Evolutionary conservation across 2,888 invertebrate genomes (phyloP).

Genomic region (Drosophila prostipennis): DNA sequence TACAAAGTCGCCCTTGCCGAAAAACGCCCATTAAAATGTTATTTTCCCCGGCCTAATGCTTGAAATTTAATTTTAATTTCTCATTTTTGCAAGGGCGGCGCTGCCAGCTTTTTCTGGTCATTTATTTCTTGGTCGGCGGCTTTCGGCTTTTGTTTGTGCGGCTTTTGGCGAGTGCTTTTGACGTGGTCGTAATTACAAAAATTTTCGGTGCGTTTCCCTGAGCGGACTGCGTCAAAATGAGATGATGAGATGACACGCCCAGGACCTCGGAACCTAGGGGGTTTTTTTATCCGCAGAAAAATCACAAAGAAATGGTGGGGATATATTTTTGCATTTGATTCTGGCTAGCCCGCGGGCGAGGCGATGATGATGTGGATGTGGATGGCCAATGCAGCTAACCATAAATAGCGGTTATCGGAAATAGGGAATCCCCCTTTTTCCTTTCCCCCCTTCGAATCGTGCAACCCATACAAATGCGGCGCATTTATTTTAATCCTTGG

Average conservation of each 20-base stretch:
- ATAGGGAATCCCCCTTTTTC: constrained; percentile 12
- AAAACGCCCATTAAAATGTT: constrained; percentile 20
- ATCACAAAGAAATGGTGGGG: constrained; percentile 17
- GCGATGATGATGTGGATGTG: constrained; percentile 8
- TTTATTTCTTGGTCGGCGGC: constrained; percentile 61
- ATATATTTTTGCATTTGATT: constrained; percentile 57
- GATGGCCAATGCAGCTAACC: constrained; percentile 51
- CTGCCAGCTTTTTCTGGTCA: constrained; percentile 61
- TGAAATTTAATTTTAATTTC: constrained; percentile 68
- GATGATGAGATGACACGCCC: constrained; percentile 43
- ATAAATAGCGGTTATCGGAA: constrained; percentile 73
- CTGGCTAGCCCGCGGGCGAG: background rate
- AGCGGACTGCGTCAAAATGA: constrained; percentile 56
- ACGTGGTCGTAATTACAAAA: constrained; percentile 74
- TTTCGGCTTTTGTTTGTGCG: constrained; percentile 62
- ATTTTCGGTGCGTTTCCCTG: constrained; percentile 57
- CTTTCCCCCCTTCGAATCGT: constrained; percentile 37
- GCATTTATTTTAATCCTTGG: constrained; percentile 75
- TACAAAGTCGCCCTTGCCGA: background rate
- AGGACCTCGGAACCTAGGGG: constrained; percentile 17
- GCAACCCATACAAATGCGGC: constrained; percentile 72
- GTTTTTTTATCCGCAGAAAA: constrained; percentile 2
- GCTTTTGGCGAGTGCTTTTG: constrained; percentile 58
- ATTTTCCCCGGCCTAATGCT: constrained; percentile 39
- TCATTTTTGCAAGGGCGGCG: constrained; percentile 19